Conservation (phyloP, 2,888 invertebrate genomes). For the Xestia rhomboidea region DNA sequence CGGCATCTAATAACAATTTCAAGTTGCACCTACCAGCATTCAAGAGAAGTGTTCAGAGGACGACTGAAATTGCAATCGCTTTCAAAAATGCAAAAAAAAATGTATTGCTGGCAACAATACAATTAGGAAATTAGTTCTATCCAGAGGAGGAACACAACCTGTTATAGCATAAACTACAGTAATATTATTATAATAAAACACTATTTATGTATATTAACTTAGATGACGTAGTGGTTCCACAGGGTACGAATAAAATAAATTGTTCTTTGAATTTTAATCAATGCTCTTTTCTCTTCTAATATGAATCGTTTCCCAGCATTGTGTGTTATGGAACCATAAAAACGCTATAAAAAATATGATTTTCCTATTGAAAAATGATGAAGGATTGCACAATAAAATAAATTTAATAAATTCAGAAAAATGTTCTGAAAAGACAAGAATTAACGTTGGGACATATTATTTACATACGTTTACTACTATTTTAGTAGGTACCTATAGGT, state of each 20-base stretch:
- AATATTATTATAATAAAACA: conserved; percentile 16
- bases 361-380: neutral
- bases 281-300: neutral
- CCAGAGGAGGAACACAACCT: neutral
- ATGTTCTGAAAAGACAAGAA: neutral
- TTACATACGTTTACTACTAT: no score
- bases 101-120: neutral
- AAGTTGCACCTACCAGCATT: neutral
- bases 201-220: neutral
- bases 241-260: neutral
- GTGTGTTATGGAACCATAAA: neutral
- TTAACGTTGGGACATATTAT: neutral
- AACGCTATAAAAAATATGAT: neutral
- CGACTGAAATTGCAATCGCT: neutral
- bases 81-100: neutral
- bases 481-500: no score
- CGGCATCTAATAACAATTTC: neutral
- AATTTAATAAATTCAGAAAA: neutral
- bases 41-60: neutral
- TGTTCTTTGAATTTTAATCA: conserved; percentile 12
- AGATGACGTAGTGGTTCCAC: neutral
- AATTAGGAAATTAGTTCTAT: neutral
- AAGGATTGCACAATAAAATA: neutral
- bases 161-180: neutral
- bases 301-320: neutral